Evolutionary conservation across 2,888 invertebrate species (phyloP).

Genomic region (Chirona hameri): DNA sequence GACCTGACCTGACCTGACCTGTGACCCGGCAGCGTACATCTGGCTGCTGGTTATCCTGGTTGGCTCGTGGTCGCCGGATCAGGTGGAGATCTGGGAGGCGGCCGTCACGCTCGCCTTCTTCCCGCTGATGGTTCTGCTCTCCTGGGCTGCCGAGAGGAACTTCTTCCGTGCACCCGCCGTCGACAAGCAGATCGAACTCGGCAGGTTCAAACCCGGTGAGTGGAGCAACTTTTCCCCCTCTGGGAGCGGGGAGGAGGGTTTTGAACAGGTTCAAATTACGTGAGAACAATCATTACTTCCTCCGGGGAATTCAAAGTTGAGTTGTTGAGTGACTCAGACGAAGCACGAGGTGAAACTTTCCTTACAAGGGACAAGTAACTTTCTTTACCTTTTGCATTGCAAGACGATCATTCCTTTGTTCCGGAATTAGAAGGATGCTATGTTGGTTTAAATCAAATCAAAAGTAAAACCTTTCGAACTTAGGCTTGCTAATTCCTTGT

Average conservation of each 20-base stretch:
- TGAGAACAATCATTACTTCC: too few species aligned
- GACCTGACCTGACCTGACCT: not conserved
- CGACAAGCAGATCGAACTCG: conserved; percentile 50
- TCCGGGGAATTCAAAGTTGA: too few species aligned
- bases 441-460: too few species aligned
- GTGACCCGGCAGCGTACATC: conserved; percentile 55
- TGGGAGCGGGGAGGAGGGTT: conserved; percentile 35
- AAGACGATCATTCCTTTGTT: too few species aligned
- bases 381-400: too few species aligned
- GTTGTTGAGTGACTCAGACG: too few species aligned
- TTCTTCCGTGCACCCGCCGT: conserved; percentile 48
- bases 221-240: too few species aligned
- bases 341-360: too few species aligned
- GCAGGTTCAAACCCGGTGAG: conserved; percentile 46
- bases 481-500: too few species aligned
- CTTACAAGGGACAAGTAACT: too few species aligned
- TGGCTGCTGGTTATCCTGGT: conserved; percentile 55
- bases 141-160: conserved; percentile 53
- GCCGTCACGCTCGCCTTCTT: conserved; percentile 56
- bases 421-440: too few species aligned
- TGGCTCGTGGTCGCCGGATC: conserved; percentile 46
- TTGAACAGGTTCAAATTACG: conserved; percentile 41
- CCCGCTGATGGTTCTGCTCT: conserved; percentile 52
- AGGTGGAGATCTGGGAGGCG: conserved; percentile 58
- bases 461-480: too few species aligned